Evolutionary conservation across 2,797 vertebrate genomes (phyloP), one percentile per base, ranked within the genome.

Genomic region (Ctenochaetus hawaiiensis): DNA sequence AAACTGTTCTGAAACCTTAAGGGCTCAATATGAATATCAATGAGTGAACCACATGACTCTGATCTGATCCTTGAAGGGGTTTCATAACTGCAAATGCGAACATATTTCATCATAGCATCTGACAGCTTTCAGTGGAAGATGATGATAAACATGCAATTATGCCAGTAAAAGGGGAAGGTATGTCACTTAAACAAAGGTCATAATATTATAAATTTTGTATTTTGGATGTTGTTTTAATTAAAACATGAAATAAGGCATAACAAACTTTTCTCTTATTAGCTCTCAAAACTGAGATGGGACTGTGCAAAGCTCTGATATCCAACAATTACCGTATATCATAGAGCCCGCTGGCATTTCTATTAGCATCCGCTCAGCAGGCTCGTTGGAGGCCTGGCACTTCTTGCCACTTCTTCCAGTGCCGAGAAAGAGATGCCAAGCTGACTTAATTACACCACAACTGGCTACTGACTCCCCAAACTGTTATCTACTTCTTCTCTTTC

Each of bases 381-480:
- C 73, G 78, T 72, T 64, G 71, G 80, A 89, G 76, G 67, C 75
- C 81, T 89, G 89, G 89, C 85, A 84, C 80, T 71, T 80, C 41
- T 17, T 60, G 72, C 56, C 77, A 66, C 76, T 82, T 84, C 80
- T 81, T 85, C 71, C 70, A 51, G 80, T 75, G 65, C 78, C 0
- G 62, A 75, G 70, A 70, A 62, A 69, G 75, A 72, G 72, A 81
- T 82, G 86, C 86, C 88, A 90, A 84, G 74, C 77, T 45, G 77
- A 89, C 80, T 91, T 86, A 87, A 90, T 91, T 92, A 89, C 75
- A 78, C 52, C 85, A 82, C 88, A 89, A 91, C 83, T 89, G 88
- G 82, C 80, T 88, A 71, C 82, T 51, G 47, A 77, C 22, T 4
- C 71, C 73, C 72, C 72, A 51, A 91, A 88, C 76, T 49, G 69